Evolutionary conservation across 2,888 invertebrate genomes (phyloP).

Genomic region (Archaeoteleia sp.): DNA sequence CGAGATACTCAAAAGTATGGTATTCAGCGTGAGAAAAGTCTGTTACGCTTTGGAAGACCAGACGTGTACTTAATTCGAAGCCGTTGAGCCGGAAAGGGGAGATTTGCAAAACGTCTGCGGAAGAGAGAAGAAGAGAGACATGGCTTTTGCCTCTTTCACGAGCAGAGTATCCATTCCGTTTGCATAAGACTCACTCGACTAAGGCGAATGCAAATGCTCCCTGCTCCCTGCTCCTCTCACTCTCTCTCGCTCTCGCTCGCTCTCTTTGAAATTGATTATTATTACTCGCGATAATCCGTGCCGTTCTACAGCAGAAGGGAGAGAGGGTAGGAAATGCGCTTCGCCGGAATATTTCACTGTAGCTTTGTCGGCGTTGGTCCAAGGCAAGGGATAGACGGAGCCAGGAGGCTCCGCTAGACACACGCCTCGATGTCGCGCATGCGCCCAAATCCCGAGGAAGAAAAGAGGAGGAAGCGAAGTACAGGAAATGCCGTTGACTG

Average conservation of each 20-base stretch:
- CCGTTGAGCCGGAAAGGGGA: slow-evolving; percentile 35
- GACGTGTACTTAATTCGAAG: slow-evolving; percentile 30
- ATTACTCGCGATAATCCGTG: slow-evolving; percentile 25
- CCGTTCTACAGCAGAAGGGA: not conserved
- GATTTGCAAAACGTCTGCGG: slow-evolving; percentile 28
- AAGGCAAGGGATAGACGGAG: slow-evolving; percentile 1
- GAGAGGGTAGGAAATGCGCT: slow-evolving; percentile 12
- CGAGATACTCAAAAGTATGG: too few relatives aligned
- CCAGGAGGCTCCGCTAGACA: not conserved
- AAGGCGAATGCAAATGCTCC: slow-evolving; percentile 25
- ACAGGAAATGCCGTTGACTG: slow-evolving; percentile 27
- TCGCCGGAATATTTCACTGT: slow-evolving; percentile 9
- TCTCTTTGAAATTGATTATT: slow-evolving; percentile 26
- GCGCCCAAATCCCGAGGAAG: slow-evolving; percentile 4
- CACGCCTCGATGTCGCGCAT: not conserved
- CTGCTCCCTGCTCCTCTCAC: too few relatives aligned
- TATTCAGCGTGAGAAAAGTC: slow-evolving; percentile 1
- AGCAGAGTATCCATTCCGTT: slow-evolving; percentile 17
- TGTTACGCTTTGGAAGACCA: slow-evolving; percentile 11
- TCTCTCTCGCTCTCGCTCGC: too few relatives aligned
- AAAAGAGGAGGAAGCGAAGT: slow-evolving; percentile 9
- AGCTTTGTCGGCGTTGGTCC: slow-evolving; percentile 4
- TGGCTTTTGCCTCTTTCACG: slow-evolving; percentile 11
- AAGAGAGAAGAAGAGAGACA: slow-evolving; percentile 15
- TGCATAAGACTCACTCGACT: slow-evolving; percentile 14